Conservation (phyloP, 2,113 vertebrate species). For the Pelecanus crispus region DNA sequence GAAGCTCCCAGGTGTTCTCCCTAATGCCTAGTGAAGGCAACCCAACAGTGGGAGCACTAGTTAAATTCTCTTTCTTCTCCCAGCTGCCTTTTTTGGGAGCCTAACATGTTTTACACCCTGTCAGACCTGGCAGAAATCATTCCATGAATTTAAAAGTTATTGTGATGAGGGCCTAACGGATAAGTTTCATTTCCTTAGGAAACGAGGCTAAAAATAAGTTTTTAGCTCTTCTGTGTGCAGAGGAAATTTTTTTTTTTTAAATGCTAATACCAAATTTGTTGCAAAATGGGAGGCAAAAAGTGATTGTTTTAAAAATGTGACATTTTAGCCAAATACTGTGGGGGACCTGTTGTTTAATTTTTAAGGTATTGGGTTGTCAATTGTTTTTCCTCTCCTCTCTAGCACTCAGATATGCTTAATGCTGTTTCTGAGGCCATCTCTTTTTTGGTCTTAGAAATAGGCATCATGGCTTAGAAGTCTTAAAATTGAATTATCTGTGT, state of each 20-base stretch:
- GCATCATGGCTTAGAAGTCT: background rate
- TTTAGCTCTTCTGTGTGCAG: background rate
- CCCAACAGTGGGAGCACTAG: background rate
- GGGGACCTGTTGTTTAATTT: background rate
- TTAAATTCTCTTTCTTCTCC: background rate
- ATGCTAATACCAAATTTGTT: background rate
- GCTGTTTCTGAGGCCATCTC: background rate
- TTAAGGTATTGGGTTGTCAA: background rate
- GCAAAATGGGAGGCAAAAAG: background rate
- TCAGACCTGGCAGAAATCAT: conserved; percentile 38
- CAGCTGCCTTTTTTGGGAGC: background rate
- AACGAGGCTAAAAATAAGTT: conserved; percentile 51
- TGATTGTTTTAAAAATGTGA: background rate
- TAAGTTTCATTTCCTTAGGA: conserved; percentile 66
- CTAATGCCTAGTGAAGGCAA: background rate
- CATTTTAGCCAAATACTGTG: background rate
- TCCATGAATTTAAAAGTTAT: conserved; percentile 29
- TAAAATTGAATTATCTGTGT: background rate
- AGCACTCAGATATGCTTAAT: background rate
- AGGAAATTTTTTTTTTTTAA: background rate
- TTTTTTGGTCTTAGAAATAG: background rate
- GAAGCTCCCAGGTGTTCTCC: background rate
- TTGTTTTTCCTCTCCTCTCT: background rate
- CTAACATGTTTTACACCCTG: background rate
- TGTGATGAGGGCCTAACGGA: conserved; percentile 38